Evolutionary conservation across 2,888 invertebrate species (phyloP), one percentile per base, ranked within the genome.

Genomic region (Alsophila aescularia): DNA sequence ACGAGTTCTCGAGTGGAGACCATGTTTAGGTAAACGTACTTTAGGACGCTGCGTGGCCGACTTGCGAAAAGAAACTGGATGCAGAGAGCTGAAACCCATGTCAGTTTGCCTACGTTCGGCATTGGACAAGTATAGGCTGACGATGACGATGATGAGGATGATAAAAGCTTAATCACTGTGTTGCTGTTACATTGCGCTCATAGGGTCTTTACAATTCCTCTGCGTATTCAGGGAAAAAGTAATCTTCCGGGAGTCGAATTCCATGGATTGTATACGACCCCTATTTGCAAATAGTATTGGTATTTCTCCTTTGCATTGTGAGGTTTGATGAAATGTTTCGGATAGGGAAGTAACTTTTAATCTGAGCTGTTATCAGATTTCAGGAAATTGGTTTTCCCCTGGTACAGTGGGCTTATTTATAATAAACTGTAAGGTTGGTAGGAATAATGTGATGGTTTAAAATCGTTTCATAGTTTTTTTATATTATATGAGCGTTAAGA

Each of bases 201-300:
- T 37, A 53, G 41, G 41, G 44, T 39, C 50, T 54, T 60, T 58
- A 60, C 58, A 62, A 60, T 58, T 57, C 56, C 52, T 54, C 45
- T 32, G 49, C 62, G 60, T 61, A 64, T 64, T 64, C 59, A 64
- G 60, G 50, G 16, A 56, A 59, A 64, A 67, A 61, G 62, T 60
- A 61, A 66, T 65, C 61, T 66, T 55, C 55, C 42, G 41, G 44
- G 52, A 60, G 52, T 56, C 51, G 36, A 49, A 57, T 60, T 52
- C 49, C 54, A 40, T 31, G 55, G 50, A 41, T 37, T 41, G 44
- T 56, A 45, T 44, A 51, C 55, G 45, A 51, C 50, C 55, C 50
- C 55, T 57, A 57, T 57, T 57, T 57, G 57, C 57, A 57, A 57
- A 57, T 57, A 49, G 52, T 57, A 57, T 57, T 57, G 57, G 52